Conservation (phyloP, 2,113 vertebrate species). For the Myiopsitta monachus region DNA sequence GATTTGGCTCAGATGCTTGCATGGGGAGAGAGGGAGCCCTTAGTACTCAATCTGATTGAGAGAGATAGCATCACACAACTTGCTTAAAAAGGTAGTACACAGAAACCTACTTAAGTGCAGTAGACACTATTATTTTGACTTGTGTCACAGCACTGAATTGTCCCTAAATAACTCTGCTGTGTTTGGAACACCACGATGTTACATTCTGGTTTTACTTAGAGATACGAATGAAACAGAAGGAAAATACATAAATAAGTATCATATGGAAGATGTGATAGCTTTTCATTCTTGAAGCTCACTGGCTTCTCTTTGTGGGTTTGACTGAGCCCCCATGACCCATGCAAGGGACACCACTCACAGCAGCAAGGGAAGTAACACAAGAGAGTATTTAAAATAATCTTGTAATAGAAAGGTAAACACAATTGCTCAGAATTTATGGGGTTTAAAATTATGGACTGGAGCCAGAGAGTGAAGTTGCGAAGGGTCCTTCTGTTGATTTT, state of each 20-base stretch:
- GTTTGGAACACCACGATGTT: background rate
- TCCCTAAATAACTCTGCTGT: background rate
- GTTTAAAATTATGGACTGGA: background rate
- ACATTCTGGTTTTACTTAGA: background rate
- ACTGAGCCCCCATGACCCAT: background rate
- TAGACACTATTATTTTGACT: background rate
- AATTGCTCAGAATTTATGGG: background rate
- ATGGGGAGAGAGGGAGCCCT: background rate
- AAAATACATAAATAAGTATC: background rate
- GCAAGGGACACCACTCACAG: background rate
- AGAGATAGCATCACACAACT: background rate
- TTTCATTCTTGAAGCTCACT: background rate
- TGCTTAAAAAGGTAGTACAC: background rate
- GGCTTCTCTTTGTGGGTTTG: background rate
- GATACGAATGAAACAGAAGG: background rate
- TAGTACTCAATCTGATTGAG: background rate
- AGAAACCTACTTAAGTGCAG: background rate
- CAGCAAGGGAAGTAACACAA: background rate
- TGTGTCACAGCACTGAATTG: background rate
- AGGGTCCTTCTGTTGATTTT: background rate
- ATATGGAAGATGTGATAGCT: fast-evolving
- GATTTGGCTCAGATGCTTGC: fast-evolving
- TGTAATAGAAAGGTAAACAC: background rate
- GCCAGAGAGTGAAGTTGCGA: background rate
- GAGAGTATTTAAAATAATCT: background rate